Evolutionary conservation across 2,113 vertebrate species (phyloP).

Genomic region (Gasterosteus nipponicus): DNA sequence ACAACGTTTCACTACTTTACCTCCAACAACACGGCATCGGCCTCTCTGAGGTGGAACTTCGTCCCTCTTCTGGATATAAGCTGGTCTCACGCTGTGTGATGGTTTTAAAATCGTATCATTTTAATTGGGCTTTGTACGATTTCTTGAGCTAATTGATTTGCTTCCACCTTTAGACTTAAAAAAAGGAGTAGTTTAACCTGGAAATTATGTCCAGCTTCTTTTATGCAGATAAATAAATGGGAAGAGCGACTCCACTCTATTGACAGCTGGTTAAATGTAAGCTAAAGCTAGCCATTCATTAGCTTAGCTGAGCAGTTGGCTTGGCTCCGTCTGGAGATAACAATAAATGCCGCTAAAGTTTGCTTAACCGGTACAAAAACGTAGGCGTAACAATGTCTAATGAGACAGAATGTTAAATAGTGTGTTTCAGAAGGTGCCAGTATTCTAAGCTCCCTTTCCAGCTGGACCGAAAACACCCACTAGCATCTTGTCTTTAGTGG

Average conservation of each 20-base stretch:
- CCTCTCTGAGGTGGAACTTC: constrained; percentile 19
- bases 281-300: background rate
- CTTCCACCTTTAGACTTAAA: constrained; percentile 4
- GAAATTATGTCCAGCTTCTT: background rate
- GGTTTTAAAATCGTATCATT: constrained; percentile 5
- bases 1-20: constrained; percentile 7
- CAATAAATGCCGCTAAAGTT: background rate
- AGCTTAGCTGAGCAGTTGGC: background rate
- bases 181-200: background rate
- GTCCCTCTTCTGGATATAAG: constrained; percentile 8
- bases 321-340: background rate
- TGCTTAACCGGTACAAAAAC: background rate
- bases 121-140: constrained; percentile 6
- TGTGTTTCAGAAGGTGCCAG: background rate
- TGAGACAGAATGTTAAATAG: background rate
- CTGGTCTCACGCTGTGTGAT: constrained; percentile 11
- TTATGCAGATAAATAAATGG: background rate
- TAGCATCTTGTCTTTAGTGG: background rate
- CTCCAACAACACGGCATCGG: background rate
- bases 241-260: background rate
- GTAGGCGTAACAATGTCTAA: background rate
- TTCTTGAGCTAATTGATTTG: background rate
- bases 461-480: background rate
- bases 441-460: background rate
- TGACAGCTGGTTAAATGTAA: background rate